phyloP scores from a whole-genome alignment of 1,140 invertebrate genomes.

The Drosophila saltans region DNA sequence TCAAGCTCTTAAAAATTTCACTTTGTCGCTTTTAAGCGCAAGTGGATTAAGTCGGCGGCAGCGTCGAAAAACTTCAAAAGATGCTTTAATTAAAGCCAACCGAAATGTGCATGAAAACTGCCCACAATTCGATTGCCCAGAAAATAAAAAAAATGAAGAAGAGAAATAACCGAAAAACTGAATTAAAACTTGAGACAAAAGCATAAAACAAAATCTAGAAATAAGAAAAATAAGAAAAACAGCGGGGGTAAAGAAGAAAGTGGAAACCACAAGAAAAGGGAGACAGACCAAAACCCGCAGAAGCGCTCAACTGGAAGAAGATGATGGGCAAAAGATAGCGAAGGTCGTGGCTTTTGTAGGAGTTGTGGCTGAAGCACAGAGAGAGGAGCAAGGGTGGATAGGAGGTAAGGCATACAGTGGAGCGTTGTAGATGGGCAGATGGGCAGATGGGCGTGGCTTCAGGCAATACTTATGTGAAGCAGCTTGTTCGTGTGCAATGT shows the following conservation, averaged over 20 bases:
- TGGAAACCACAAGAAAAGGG: conserved; percentile 45
- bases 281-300: conserved; percentile 49
- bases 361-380: conserved; percentile 8
- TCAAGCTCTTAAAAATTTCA: conserved; percentile 57
- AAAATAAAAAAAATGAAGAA: background rate
- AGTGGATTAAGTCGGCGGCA: conserved; percentile 66
- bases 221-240: conserved; percentile 15
- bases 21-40: conserved; percentile 56
- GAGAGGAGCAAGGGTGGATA: background rate
- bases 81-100: conserved; percentile 60
- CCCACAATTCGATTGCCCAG: conserved; percentile 67
- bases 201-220: conserved; percentile 22
- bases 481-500: conserved; percentile 59
- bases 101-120: conserved; percentile 61
- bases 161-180: conserved; percentile 40
- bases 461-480: conserved; percentile 45
- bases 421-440: conserved; percentile 40
- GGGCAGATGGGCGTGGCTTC: conserved; percentile 43
- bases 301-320: conserved; percentile 72
- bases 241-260: conserved; percentile 10
- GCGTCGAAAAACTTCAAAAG: conserved; percentile 56
- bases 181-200: conserved; percentile 58
- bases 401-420: conserved; percentile 10
- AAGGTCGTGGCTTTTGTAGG: conserved; percentile 8
- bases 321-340: conserved; percentile 39